Evolutionary conservation across 2,113 vertebrate genomes (phyloP).

Genomic region (Lepus americanus): DNA sequence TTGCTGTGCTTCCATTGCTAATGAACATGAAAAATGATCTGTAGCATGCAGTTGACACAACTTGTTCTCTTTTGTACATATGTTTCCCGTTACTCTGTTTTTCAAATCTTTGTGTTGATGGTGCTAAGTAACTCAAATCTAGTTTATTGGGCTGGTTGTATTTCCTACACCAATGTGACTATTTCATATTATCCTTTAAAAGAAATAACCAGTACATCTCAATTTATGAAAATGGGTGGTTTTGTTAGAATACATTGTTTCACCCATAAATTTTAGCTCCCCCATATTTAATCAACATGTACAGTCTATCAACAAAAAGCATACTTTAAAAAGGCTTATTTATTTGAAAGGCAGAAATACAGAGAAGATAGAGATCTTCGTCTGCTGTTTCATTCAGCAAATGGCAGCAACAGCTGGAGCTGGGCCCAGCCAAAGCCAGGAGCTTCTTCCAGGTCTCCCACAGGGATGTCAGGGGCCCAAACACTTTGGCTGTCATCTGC

Average conservation of each 20-base stretch:
- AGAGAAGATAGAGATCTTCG: no score
- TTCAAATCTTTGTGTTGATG: not conserved
- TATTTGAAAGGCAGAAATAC: no score
- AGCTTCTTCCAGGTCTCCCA: no score
- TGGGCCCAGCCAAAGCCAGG: no score
- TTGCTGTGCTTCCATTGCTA: not conserved
- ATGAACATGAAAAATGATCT: not conserved
- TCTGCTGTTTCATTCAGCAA: no score
- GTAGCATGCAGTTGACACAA: not conserved
- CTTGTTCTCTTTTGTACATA: not conserved
- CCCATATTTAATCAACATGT: constrained; percentile 18
- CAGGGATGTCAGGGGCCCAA: no score
- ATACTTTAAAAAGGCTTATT: not conserved
- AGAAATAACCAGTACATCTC: not conserved
- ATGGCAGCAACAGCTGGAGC: no score
- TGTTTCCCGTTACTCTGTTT: not conserved
- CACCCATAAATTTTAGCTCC: constrained; percentile 2
- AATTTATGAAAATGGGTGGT: not conserved
- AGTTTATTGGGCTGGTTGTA: not conserved
- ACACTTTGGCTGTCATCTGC: no score
- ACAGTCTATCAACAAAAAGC: not conserved
- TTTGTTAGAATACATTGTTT: not conserved
- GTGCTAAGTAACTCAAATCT: not conserved
- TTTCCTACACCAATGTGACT: not conserved
- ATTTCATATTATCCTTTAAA: not conserved